Base-by-base conservation (phyloP, 2,888 invertebrate genomes). In the Belgica antarctica region DNA sequence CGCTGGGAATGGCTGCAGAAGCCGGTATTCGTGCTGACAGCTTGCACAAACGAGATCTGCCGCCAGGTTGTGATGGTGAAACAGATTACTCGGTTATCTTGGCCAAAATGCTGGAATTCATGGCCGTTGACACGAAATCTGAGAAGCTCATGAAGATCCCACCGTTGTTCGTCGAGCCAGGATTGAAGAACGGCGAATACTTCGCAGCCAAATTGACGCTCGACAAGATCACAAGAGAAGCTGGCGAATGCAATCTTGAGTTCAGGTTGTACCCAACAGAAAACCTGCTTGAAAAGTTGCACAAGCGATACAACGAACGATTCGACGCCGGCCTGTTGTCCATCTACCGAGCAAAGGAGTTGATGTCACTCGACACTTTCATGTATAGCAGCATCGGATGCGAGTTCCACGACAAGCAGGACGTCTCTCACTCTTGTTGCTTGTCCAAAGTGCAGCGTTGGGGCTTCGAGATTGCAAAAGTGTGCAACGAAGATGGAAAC, bases 361-460 rank as follows among this genome's bases (percentile, higher is more conserved):
- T 46, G 2, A 7, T 66, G 28, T 22, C 12, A 17, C 52, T 17
- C 5, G 52, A 66, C 27, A 0, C 1, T 1, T 66, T 27, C 27
- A 8, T 8, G 4, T 27, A 66, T 17, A 2, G 17, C 22, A 28
- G 15, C n/a, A 47, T 65, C 19, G 65, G 65, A 41, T 65, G 65
- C 19, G 47, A 47, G 8, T 27, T 46, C 5, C 65, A 65, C 28
- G 15, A 57, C 15, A n/a, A 1, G 12, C 8, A 68, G 1, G 57
- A 68, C 17, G 19, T 10, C 1, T 12, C 25, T 0, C 31, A 12
- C 1, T 7, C 31, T 8, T 68, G 68, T 24, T 22, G 22, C 17
- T 19, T 68, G 8, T 17, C 57, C 1, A 68, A 57, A 34, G 68
- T 68, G n/a, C n/a, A n/a, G n/a, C n/a, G n/a, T n/a, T n/a, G n/a